These are phyloP conservation scores for Alca torda DNA, from an alignment of 2,797 vertebrate genomes.

Conservation along the genomic window DNA sequence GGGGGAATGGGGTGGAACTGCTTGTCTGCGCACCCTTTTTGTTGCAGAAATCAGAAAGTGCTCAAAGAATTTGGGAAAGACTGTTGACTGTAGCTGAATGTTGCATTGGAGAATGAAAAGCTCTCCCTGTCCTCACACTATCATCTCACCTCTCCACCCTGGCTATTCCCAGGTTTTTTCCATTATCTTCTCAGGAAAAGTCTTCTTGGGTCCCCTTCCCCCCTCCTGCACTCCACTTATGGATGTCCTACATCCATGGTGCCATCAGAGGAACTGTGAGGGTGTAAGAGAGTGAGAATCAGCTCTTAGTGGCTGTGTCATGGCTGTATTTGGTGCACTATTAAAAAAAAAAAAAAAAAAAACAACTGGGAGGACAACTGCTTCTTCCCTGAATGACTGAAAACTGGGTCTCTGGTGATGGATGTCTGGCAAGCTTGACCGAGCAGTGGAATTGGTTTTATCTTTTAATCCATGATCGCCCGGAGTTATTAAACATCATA, in stretches of 20 bases:
- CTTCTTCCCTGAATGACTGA: not conserved
- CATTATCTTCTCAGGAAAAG: not conserved
- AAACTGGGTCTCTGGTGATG: not conserved
- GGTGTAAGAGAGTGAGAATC: not conserved
- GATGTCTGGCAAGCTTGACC: not conserved
- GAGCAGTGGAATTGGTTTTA: not conserved
- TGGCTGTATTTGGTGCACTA: not conserved
- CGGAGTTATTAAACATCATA: not conserved
- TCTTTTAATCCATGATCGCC: not conserved
- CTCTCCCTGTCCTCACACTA: not conserved
- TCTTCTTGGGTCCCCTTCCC: not conserved
- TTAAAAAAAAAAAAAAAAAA: not conserved
- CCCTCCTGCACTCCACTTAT: not conserved
- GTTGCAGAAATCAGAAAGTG: not conserved
- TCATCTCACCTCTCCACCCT: accelerated
- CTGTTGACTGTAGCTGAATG: not conserved
- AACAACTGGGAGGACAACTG: not conserved
- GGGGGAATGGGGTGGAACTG: not conserved
- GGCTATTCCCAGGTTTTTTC: not conserved
- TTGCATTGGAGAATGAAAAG: not conserved
- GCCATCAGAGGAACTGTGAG: not conserved
- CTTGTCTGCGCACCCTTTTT: not conserved
- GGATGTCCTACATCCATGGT: not conserved
- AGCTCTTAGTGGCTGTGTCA: not conserved
- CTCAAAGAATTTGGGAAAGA: not conserved